phyloP scores from a whole-genome alignment of 2,113 vertebrate species.

The Xiphophorus maculatus region DNA sequence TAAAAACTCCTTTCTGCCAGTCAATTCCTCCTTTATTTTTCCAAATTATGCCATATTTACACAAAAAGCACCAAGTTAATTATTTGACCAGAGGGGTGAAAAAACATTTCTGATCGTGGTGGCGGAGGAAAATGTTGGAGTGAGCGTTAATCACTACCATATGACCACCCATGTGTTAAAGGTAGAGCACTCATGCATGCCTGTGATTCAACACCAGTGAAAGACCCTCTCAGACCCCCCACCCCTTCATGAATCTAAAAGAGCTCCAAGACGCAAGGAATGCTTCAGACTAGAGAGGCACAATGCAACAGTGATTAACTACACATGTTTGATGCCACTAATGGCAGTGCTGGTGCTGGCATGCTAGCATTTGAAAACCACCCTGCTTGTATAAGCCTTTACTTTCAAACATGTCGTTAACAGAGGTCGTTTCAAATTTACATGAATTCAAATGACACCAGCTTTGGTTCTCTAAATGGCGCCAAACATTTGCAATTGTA shows the following conservation, averaged over 20 bases:
- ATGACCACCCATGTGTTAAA: constrained; percentile 81
- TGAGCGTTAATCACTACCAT: constrained; percentile 79
- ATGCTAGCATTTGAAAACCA: not conserved
- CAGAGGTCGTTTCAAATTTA: not conserved
- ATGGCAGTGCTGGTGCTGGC: constrained; percentile 33
- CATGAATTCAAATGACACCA: not conserved
- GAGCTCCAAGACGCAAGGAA: constrained; percentile 71
- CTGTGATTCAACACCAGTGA: constrained; percentile 74
- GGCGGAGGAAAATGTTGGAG: constrained; percentile 72
- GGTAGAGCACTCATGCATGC: constrained; percentile 78
- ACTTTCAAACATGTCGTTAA: not conserved
- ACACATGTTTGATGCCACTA: constrained; percentile 68
- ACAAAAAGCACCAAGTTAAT: constrained; percentile 68
- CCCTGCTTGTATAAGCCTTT: not conserved
- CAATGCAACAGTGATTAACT: constrained; percentile 74
- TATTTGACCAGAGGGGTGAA: constrained; percentile 76
- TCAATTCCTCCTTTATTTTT: constrained; percentile 70
- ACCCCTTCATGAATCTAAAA: constrained; percentile 65
- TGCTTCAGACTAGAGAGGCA: constrained; percentile 72
- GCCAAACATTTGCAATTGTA: not conserved
- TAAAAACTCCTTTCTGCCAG: constrained; percentile 19
- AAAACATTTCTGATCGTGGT: constrained; percentile 69
- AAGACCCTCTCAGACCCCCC: constrained; percentile 63
- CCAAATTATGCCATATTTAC: constrained; percentile 74
- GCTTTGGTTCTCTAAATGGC: not conserved